Evolutionary conservation across 2,888 invertebrate genomes (phyloP).

Genomic region (Drosophila buzzatii): DNA sequence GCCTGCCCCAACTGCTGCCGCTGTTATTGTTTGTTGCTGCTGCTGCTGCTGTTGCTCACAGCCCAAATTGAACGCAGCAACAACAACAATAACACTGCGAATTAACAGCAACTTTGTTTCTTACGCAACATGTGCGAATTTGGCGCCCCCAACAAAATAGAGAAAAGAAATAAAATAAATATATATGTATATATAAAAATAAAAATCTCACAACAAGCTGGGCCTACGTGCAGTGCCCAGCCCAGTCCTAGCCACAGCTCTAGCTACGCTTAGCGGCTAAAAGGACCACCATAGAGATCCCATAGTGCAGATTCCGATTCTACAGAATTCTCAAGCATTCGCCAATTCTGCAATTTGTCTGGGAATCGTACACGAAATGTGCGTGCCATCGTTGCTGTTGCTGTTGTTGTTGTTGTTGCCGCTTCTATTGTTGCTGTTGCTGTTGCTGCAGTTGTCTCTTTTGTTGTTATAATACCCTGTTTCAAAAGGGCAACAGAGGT

Average conservation of each 20-base stretch:
- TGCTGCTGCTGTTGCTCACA: conserved; percentile 24
- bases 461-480: conserved; percentile 34
- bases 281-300: conserved; percentile 73
- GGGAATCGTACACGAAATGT: conserved; percentile 78
- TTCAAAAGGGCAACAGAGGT: neutral
- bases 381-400: conserved; percentile 67
- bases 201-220: neutral
- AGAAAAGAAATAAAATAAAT: neutral
- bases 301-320: conserved; percentile 65
- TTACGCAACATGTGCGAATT: conserved; percentile 60
- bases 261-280: conserved; percentile 17
- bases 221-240: neutral
- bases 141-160: conserved; percentile 37
- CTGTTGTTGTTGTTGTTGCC: neutral
- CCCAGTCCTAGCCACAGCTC: conserved; percentile 3
- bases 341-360: conserved; percentile 80
- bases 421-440: neutral
- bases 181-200: neutral
- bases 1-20: conserved; percentile 1
- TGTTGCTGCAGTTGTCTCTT: conserved; percentile 11
- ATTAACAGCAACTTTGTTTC: conserved; percentile 32
- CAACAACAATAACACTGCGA: conserved; percentile 26
- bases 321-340: conserved; percentile 75
- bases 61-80: conserved; percentile 43
- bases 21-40: conserved; percentile 53